Base-by-base conservation (phyloP, 2,797 vertebrate genomes). In the Tokudaia tokunoshimensis region DNA sequence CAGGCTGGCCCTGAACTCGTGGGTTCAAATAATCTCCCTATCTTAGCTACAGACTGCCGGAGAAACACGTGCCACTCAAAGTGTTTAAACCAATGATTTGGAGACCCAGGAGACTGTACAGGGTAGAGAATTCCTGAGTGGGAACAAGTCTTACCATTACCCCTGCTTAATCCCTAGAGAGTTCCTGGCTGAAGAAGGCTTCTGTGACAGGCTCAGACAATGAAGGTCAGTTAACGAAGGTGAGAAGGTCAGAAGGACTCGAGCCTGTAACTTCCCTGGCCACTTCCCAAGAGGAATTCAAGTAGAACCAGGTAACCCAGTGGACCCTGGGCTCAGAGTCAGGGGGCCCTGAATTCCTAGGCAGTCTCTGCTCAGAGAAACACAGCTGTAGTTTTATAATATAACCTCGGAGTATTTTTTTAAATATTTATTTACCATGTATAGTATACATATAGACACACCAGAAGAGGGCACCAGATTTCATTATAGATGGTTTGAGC, bases 201-300 rank as follows among this genome's bases (percentile, higher is more conserved):
- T 63, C 70, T 26, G 24, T 6, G 31, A 29, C 65, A 11, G 6
- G 41, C 22, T 72, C 52, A 37, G 26, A 59, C 22, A 61, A 61
- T 3, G 22, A 26, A 61, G 59, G 74, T 63, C 34, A 26, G 41
- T 41, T 41, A 41, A 41, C 41, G 24, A 63, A 61, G 61, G 63
- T 65, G 31, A 70, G 6, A n/a, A 55, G 47, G 31, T 47, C 37
- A 80, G 37, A 50, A 79, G 37, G 37, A 59, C 55, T 70, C n/a
- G 31, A 50, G 17, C 63, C n/a, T 52, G 24, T 31, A n/a, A 10
- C 14, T 59, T 87, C 61, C 37, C 74, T 78, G 84, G 26, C 22
- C 34, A n/a, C 14, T 20, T 82, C 29, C 8, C 12, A 26, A 41
- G 22, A 5, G 17, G 14, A 52, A 44, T 9, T 15, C 0, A 3